Conservation (phyloP, 2,797 vertebrate species). For the Poeciliopsis paucimaculata region DNA sequence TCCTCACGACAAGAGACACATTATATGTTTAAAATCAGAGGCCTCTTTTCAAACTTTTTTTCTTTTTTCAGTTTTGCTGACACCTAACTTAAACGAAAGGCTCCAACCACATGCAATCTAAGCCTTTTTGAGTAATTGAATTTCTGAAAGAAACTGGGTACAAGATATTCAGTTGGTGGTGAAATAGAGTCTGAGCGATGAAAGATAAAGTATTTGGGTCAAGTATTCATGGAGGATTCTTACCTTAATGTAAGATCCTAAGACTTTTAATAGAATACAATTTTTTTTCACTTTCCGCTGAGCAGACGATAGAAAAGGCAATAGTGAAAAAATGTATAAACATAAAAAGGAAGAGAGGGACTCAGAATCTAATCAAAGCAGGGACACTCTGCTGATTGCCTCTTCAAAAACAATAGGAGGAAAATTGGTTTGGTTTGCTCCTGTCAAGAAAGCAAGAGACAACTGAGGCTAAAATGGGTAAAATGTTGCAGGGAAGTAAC, state of each 20-base stretch:
- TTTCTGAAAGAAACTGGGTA: slow-evolving; percentile 20
- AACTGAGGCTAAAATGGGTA: slow-evolving; percentile 68
- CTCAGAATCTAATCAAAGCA: slow-evolving; percentile 75
- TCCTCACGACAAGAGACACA: background rate
- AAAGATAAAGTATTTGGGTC: slow-evolving; percentile 8
- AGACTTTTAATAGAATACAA: slow-evolving; percentile 39
- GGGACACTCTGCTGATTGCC: slow-evolving; percentile 74
- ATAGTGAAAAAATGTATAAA: slow-evolving; percentile 44
- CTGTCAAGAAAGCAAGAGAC: slow-evolving; percentile 67
- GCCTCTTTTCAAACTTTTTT: background rate
- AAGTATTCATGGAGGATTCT: slow-evolving; percentile 38
- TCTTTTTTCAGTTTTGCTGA: background rate
- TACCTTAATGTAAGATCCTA: slow-evolving; percentile 42
- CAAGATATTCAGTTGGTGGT: slow-evolving; percentile 11
- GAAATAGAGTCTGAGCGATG: slow-evolving; percentile 14
- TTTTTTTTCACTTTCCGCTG: slow-evolving; percentile 35
- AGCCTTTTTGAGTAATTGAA: slow-evolving; percentile 3
- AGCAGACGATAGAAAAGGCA: slow-evolving; percentile 23
- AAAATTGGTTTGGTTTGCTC: slow-evolving; percentile 78
- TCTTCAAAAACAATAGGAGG: slow-evolving; percentile 72
- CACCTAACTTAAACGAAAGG: background rate
- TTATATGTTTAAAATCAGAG: background rate
- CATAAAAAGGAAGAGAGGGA: slow-evolving; percentile 45
- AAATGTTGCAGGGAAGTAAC: slow-evolving; percentile 67
- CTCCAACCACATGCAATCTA: background rate